Conservation (phyloP, 2,888 invertebrate species). For the Rutpela maculata region DNA sequence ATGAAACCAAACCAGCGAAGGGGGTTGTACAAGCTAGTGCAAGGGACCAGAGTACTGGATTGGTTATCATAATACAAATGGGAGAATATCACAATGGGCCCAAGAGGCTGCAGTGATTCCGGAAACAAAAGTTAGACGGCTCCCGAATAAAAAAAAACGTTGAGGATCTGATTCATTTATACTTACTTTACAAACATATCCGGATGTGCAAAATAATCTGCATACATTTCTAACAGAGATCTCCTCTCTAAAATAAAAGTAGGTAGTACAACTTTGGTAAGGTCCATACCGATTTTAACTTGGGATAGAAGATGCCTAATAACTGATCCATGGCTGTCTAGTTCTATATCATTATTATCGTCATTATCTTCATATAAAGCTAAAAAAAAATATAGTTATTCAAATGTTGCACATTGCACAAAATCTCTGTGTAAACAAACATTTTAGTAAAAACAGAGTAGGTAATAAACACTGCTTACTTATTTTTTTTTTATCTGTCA, state of each 20-base stretch:
- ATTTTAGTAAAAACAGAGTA: not conserved
- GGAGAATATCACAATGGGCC: no score
- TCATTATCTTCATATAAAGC: slow-evolving; percentile 95
- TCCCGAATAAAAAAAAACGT: no score
- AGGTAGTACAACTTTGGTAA: slow-evolving; percentile 98
- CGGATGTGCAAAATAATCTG: slow-evolving; percentile 99
- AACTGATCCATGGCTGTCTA: slow-evolving; percentile 98
- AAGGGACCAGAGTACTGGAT: no score
- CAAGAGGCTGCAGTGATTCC: no score
- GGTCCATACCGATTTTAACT: slow-evolving; percentile 99
- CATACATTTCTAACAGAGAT: slow-evolving; percentile 99
- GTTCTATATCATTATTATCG: slow-evolving; percentile 90
- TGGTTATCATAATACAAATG: no score
- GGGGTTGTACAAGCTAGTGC: no score
- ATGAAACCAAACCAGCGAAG: no score
- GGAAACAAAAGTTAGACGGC: no score
- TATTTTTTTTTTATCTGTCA: not conserved
- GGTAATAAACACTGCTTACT: not conserved
- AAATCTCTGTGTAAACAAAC: not conserved
- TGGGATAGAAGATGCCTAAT: slow-evolving; percentile 97
- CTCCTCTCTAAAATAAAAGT: slow-evolving; percentile 98
- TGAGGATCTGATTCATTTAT: no score
- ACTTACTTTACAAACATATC: slow-evolving; percentile 93
- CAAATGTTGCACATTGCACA: not conserved
- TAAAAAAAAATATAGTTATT: slow-evolving; percentile 72